phyloP scores from a whole-genome alignment of 2,888 invertebrate species.

The Sphinx pinastri region DNA sequence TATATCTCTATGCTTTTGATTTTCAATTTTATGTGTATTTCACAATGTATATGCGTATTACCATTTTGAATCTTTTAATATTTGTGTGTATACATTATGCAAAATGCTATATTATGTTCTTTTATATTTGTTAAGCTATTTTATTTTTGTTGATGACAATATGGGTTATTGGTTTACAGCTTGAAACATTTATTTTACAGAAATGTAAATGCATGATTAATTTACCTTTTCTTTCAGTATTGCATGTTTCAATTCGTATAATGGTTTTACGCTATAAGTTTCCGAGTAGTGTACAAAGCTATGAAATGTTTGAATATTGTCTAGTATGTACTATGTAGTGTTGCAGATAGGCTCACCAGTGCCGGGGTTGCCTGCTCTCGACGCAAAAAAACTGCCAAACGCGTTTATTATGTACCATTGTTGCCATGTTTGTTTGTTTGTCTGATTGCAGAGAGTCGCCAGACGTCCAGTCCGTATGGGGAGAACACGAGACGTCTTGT shows the following conservation, averaged over 20 bases:
- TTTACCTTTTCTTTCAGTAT: slow-evolving; percentile 61
- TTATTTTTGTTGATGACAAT: slow-evolving; percentile 26
- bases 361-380: slow-evolving; percentile 67
- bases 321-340: slow-evolving; percentile 73
- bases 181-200: slow-evolving; percentile 61
- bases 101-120: slow-evolving; percentile 18
- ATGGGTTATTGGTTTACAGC: slow-evolving; percentile 46
- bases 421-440: slow-evolving; percentile 81
- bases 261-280: slow-evolving; percentile 1
- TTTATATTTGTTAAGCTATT: slow-evolving; percentile 3
- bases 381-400: slow-evolving; percentile 46
- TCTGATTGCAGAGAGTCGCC: slow-evolving; percentile 74
- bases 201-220: slow-evolving; percentile 40
- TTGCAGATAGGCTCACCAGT: slow-evolving; percentile 76
- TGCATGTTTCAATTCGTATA: slow-evolving; percentile 49
- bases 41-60: background rate
- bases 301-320: slow-evolving; percentile 46
- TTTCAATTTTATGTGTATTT: slow-evolving; percentile 5
- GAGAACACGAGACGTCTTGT: slow-evolving; percentile 61
- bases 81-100: slow-evolving; percentile 32
- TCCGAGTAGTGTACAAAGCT: slow-evolving; percentile 16
- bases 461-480: slow-evolving; percentile 50
- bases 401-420: slow-evolving; percentile 53
- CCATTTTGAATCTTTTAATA: background rate
- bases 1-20: slow-evolving; percentile 12